Evolutionary conservation across 2,113 vertebrate species (phyloP), one percentile per base, ranked within the genome.

Genomic region (Catagonus wagneri): DNA sequence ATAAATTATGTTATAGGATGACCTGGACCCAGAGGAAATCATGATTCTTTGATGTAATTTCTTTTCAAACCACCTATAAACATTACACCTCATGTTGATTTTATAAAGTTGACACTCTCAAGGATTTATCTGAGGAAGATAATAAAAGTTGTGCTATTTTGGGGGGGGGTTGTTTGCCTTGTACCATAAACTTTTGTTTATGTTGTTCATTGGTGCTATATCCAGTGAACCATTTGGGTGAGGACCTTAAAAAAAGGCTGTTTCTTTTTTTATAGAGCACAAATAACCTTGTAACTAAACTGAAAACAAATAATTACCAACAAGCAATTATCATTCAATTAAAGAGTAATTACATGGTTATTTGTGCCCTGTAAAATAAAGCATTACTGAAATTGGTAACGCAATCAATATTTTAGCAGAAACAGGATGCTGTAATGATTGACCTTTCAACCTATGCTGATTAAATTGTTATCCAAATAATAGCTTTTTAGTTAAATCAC

Each of bases 311-410:
- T 98, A 98, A 98, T 98, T 98, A 96, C 98, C 97, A 98, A 98
- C 96, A 97, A 98, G 97, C 98, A 98, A 98, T 99, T 98, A 98
- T 98, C 95, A 96, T 98, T 98, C 98, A 98, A 98, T 99, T 98
- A 99, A 98, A 98, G 97, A 98, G 97, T 98, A 99, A 98, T 98
- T 99, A 98, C 96, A 96, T 98, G 97, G 97, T 98, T 99, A 98
- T 98, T 98, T 98, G 97, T 98, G 97, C 97, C 96, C 98, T 98
- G 95, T 98, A 98, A 98, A 98, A 98, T 98, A 98, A 98, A 98
- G 83, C 97, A 97, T 98, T 98, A 98, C 97, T 95, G 96, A 98
- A 98, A 98, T 98, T 97, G 98, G 98, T 97, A 98, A 97, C 0
- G 87, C 97, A 98, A 98, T 99, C 98, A 98, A 98, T 98, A 98